Percentiles rank a stretch among this genome's conserved stretches.
phyloP scores from a whole-genome alignment of 1,140 invertebrate species.

The Sipha flava region DNA sequence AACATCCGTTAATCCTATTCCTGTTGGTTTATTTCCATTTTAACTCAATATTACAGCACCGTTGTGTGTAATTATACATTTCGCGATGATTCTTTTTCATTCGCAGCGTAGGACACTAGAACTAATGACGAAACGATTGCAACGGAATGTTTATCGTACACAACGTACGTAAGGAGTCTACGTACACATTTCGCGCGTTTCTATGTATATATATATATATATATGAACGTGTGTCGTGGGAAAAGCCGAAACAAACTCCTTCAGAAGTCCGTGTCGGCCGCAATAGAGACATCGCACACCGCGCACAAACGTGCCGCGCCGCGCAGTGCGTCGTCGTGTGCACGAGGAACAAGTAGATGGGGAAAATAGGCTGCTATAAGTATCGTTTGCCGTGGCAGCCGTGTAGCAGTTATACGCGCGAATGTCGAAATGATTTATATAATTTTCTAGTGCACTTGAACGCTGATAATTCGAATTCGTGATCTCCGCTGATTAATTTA shows the following conservation, averaged over 20 bases:
- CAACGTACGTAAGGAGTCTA: too few relatives aligned
- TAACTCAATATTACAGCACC: too few relatives aligned
- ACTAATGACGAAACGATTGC: too few relatives aligned
- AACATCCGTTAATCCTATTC: too few relatives aligned
- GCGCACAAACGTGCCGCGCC: not conserved
- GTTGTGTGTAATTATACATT: too few relatives aligned
- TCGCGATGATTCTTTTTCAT: too few relatives aligned
- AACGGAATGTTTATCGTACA: too few relatives aligned
- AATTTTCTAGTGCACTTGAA: slow-evolving; percentile 20
- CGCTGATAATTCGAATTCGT: slow-evolving; percentile 10
- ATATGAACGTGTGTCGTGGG: not conserved
- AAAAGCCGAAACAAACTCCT: slow-evolving; percentile 1
- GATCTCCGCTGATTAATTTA: not conserved
- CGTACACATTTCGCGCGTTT: too few relatives aligned
- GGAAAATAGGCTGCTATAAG: not conserved
- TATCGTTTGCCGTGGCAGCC: too few relatives aligned
- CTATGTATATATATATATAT: not conserved
- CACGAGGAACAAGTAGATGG: not conserved
- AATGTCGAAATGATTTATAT: slow-evolving; percentile 30
- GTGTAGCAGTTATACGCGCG: not conserved
- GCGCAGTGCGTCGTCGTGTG: not conserved
- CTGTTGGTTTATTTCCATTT: too few relatives aligned
- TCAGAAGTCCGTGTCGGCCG: not conserved
- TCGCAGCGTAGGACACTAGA: too few relatives aligned
- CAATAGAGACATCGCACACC: not conserved